Evolutionary conservation across 2,113 vertebrate genomes (phyloP), one percentile per base, ranked within the genome.

Genomic region (Sialia sialis): DNA sequence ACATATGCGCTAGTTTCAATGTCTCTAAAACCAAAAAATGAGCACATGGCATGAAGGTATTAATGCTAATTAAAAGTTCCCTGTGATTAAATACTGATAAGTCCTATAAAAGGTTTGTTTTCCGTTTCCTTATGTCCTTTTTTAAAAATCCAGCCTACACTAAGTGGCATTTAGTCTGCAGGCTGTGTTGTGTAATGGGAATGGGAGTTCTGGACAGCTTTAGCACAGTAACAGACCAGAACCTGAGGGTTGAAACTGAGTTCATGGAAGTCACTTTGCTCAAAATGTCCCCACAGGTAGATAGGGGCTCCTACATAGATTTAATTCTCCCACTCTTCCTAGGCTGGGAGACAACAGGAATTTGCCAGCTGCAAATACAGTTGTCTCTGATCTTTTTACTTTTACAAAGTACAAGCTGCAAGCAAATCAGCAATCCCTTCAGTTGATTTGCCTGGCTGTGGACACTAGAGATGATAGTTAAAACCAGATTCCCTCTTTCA

Each of bases 1-100:
- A 58, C 5, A 4, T 3, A 23, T 1, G 2, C 0, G 0, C 58
- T 83, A 11, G 7, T 52, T 84, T 72, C 63, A 16, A 38, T 59
- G 36, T 63, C 39, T 72, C 27, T 36, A 32, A 52, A 75, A 66
- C 29, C 44, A 51, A 29, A 4, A 19, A 32, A 64, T 18, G 25
- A 75, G 9, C 21, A 58, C 6, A 3, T 54, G 41, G 9, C 27
- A 36, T 79, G 66, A 54, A 32, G 44, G 5, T 51, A 13, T 51
- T 51, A 51, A 27, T 27, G 49, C 16, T 51, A 51, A 51, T 51
- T 51, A 51, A 49, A 46, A 73, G 8, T 27, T 27, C 23, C 59
- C 69, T 68, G 48, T 49, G 13, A 41, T 76, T 54, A 83, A 79
- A 69, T 27, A 38, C 17, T 58, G 26, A 0, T 11, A 66, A 83